Evolutionary conservation across 53 echinoderm and acorn worm species (phyloP), one percentile per base, ranked within the genome.

Genomic region (Zoroaster sp.): DNA sequence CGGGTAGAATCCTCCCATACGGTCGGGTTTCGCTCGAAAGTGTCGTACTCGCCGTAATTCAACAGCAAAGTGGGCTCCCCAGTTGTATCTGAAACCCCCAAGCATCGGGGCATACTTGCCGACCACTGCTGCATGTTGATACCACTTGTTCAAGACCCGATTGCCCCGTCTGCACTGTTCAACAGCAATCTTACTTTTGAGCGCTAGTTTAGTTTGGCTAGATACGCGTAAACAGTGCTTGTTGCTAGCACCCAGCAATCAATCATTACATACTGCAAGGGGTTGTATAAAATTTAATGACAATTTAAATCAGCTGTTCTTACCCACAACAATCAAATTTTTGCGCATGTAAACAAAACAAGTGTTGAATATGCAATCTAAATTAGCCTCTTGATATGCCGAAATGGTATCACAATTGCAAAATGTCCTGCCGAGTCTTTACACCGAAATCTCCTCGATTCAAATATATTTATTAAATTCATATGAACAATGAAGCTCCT

Each of bases 221-320:
- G 93, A 95, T 91, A 96, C 95, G 94, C 95, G 97, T 95, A 95
- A 95, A 96, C 94, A 96, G 91, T 65, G 73, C 92, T 88, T 92
- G 97, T 95, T 92, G 97, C 97, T 88, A 93, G 88, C 93, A 87
- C 88, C 89, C 90, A 91, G 92, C 95, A 91, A 96, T 96, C 97
- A 96, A 95, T 96, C 97, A 95, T 88, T 95, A 92, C 97, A 93
- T 93, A 92, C 92, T 94, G 92, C 91, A 91, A 90, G 96, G 97
- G 92, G 87, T 93, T 91, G 93, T 92, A 92, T 95, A 95, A 97
- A 95, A 97, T 97, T 94, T 94, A 97, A 97, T 95, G 92, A 95
- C 93, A 92, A 94, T 94, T 90, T 93, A 93, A 95, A 93, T 97
- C 95, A 97, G 94, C 87, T 95, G 88, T 92, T 92, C 90, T 74